Evolutionary conservation across 2,797 vertebrate species (phyloP), one percentile per base, ranked within the genome.

Genomic region (Remorina albescens): DNA sequence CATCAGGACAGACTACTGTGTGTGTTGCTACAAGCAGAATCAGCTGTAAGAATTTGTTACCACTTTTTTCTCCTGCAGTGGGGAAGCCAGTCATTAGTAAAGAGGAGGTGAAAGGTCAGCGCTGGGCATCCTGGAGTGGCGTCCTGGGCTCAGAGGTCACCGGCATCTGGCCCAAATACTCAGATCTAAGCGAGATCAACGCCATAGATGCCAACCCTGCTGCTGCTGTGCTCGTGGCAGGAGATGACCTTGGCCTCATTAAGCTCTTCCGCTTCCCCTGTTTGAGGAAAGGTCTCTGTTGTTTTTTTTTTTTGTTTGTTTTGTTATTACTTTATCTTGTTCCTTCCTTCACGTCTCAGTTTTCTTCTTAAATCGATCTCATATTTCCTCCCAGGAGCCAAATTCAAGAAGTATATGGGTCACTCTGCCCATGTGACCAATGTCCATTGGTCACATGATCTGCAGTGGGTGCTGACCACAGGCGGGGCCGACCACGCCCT

Each of bases 351-450:
- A 30, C 30, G 4, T 58, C 44, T 23, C 28, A 12, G 19, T 21
- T 16, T 12, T 13, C 25, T 13, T 50, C 19, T 34, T 60, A 18
- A 78, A 50, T 8, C 4, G 26, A 15, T 5, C 6, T 46, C 9
- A 0, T 71, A 12, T 68, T 47, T 54, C 18, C 41, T 56, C 62
- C 83, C 88, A 82, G 98, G 97, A 86, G 97, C 97, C 79, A 98
- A 98, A 81, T 99, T 96, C 84, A 96, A 96, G 82, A 98, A 97
- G 78, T 99, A 99, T 0, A 84, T 96, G 51, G 97, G 97, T 12
- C 97, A 99, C 81, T 98, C 97, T 9, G 97, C 97, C 44, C 97
- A 98, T 10, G 97, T 99, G 86, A 99, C 98, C 16, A 98, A 97
- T 0, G 97, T 98, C 18, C 96, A 93, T 58, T 99, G 98, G 98